Base-by-base conservation (phyloP, 2,113 vertebrate species). In the Vimba vimba region DNA sequence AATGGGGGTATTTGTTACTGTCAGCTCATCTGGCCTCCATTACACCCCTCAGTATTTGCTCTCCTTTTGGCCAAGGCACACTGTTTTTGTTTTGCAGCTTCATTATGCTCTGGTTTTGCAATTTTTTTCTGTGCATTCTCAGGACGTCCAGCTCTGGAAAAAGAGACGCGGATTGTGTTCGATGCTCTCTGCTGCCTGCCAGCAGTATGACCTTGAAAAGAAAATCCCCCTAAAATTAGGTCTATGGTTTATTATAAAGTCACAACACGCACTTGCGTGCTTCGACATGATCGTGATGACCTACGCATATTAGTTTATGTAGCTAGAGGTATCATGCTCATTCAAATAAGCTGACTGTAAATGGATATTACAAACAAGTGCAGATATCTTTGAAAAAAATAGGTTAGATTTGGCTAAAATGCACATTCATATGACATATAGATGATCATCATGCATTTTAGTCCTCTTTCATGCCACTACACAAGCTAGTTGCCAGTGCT, bases 21-120 rank as follows among this genome's bases (percentile, higher is more conserved):
- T 86, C 79, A 27, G 78, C 87, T 93, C 93, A 91, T 91, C 89
- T 94, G 90, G 87, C 84, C 89, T 87, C 89, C 86, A 90, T 92
- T 93, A 91, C 85, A 30, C 21, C 3, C 11, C 39, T 50, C 25
- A 43, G 50, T 80, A 6, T 79, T 79, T 66, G 55, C n/a, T 30
- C 19, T 36, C 8, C 19, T 69, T 66, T 73, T 75, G 76, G 66
- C 60, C 43, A 39, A 21, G 52, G 1, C 27, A 52, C 30, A 52
- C 30, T 81, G 78, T 57, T 87, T 85, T 80, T 87, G 86, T 84
- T 84, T 87, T 59, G 66, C 30, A 73, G 77, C 68, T 81, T 80
- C 57, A 75, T 75, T 76, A 50, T 87, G 77, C 59, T 66, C 57
- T 81, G 81, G 50, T 79, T 87, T 87, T 76, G 78, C 73, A 0